Evolutionary conservation across 2,113 vertebrate genomes (phyloP), one percentile per base, ranked within the genome.

Genomic region (Bungarus multicinctus): DNA sequence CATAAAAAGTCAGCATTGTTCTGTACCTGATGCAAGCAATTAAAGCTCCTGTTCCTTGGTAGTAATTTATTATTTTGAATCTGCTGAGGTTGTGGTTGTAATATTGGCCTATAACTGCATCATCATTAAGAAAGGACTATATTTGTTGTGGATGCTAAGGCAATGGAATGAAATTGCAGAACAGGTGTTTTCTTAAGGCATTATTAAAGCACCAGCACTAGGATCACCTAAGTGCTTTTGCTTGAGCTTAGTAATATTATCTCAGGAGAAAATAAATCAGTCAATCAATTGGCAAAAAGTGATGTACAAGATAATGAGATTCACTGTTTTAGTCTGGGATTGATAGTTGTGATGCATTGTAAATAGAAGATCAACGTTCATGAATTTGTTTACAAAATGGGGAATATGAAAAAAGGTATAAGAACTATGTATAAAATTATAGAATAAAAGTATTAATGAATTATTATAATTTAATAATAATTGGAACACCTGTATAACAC

Each of bases 181-280:
- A 52, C 60, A 74, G 47, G 47, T 81, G n/a, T n/a, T 53, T 18
- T 22, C n/a, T 34, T 39, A 88, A 5, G 3, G 85, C 60, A 20
- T 23, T 88, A 69, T 57, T 34, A 52, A 53, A 88, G n/a, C 11
- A 64, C 6, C 57, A 74, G 45, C 52, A 91, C 5, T 91, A 34
- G 39, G 39, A 55, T 27, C 47, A 57, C 2, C 85, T 53, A 5
- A 52, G 30, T 23, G 0, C 0, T 8, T 0, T 85, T 3, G 10
- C 55, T 90, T 55, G 34, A 90, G 89, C 43, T 60, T 10, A 11
- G 57, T 87, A 55, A 57, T 85, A 5, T 25, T 1, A 0, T 23
- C 92, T 45, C n/a, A 47, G 14, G 22, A 6, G 10, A 91, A 54
- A 86, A 39, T 30, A 10, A 64, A 60, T 74, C 69, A 74, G 64